Evolutionary conservation across 1,140 invertebrate genomes (phyloP), one percentile per base, ranked within the genome.

Genomic region (Drosophila suzukii): DNA sequence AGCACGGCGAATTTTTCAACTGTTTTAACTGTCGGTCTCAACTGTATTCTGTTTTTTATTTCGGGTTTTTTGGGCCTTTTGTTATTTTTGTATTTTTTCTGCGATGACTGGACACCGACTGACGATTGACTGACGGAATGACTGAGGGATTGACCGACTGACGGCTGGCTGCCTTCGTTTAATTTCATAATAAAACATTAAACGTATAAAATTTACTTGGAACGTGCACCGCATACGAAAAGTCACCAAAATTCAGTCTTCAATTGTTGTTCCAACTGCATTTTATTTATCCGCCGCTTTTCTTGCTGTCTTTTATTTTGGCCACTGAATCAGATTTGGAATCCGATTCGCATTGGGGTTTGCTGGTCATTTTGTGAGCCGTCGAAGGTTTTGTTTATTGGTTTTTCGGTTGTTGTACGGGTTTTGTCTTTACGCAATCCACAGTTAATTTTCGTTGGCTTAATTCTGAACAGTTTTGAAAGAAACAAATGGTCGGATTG

Each of bases 161-260:
- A 51, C 75, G 17, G 73, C 41, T 71, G 24, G 32, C 43, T 62
- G 75, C 63, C 75, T 65, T 66, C 53, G 80, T 56, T 83, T 83
- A 83, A 83, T 83, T 83, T 83, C 80, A 83, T 83, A 83, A 83
- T 83, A 83, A 83, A 78, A 83, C 80, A 83, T 83, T 79, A 83
- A 83, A 83, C 80, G 80, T 83, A 83, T 83, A 83, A 83, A 83
- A 83, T 84, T 75, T 84, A 58, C 58, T 61, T 75, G 77, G 39
- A 84, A 84, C 81, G 81, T 84, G 80, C 61, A 46, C 61, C 70
- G 80, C 70, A 84, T 84, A 84, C 80, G 32, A 83, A 47, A 75
- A 75, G 59, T 75, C 70, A 83, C 60, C 41, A 59, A 79, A 71
- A 81, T 57, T 70, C 27, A 5, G 63, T 77, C 56, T 50, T 62